Percentiles rank a stretch among this genome's conserved stretches.
These are phyloP conservation scores for Pachyramphus minor DNA, from an alignment of 2,113 vertebrate genomes.

Conservation along the genomic window DNA sequence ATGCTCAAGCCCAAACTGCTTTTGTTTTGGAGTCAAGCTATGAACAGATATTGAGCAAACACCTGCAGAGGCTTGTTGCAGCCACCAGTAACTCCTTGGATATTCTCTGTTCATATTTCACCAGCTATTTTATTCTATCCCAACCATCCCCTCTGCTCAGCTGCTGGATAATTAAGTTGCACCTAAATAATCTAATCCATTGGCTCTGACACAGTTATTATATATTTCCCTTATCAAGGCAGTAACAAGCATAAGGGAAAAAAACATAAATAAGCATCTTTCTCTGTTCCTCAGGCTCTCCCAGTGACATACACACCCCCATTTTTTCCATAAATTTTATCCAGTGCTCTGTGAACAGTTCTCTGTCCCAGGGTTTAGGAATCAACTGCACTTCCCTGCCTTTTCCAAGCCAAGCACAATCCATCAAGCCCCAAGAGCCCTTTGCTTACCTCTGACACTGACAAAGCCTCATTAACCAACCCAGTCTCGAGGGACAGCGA, in stretches of 20 bases:
- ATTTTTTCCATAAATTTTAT: not conserved
- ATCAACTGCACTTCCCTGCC: not conserved
- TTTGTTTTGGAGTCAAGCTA: not conserved
- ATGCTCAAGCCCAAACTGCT: not conserved
- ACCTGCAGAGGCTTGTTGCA: not conserved
- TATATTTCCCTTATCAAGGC: constrained; percentile 5
- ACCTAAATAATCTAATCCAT: not conserved
- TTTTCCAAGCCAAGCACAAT: not conserved
- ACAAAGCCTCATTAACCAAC: constrained; percentile 8
- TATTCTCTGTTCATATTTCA: not conserved
- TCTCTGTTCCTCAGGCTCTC: not conserved
- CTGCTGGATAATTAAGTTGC: constrained; percentile 35
- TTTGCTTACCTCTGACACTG: not conserved
- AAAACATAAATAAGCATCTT: not conserved
- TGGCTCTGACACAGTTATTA: not conserved
- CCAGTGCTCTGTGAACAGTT: not conserved
- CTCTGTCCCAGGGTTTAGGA: not conserved
- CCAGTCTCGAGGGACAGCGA: not conserved
- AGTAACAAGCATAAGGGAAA: not conserved
- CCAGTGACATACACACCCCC: accelerated
- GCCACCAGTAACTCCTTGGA: not conserved
- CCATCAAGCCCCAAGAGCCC: not conserved
- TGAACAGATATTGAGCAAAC: not conserved
- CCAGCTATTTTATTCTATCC: not conserved
- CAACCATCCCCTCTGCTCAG: not conserved